Base-by-base conservation (phyloP, 92 coral and sea anemone species). In the Anthopleura xanthogrammica region DNA sequence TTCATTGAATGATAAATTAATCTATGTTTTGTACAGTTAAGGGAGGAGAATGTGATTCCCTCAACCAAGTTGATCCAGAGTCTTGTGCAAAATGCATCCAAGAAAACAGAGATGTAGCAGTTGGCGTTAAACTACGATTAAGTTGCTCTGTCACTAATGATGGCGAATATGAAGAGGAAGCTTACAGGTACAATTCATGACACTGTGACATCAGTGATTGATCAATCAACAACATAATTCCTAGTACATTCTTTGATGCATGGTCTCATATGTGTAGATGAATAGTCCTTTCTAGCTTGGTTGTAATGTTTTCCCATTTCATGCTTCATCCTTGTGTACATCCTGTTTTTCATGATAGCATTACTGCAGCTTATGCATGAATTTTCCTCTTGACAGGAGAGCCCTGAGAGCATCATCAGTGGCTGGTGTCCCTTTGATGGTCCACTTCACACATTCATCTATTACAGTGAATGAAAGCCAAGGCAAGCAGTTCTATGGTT, bases 41-140 rank as follows among this genome's bases (percentile, higher is more conserved):
- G 54, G 97, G 98, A 3, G 98, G 98, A 12, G 98, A 95, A 75
- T 91, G 96, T 82, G 97, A 95, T 77, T 90, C 95, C 13, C 91
- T 93, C 5, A 95, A 90, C 70, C 98, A 95, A 87, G 95, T 95
- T 24, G 86, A 91, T 80, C 60, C 90, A 54, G 90, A 90, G 16
- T 79, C 78, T 58, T 95, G 98, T 81, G 85, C 80, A 6, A 80
- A 93, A 20, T 93, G 98, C 60, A 88, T 91, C 62, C 60, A 55
- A 14, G 82, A 81, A 74, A 95, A 95, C 78, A 88, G 78, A 79
- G 97, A 95, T 75, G 46, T 93, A 55, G 90, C 91, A 22, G 92
- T 95, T 24, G 98, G 98, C 39, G 92, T 95, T 19, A 93, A 93
- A 76, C 56, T 95, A 16, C 86, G 98, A 77, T 88, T 93, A 7